Percentiles rank a stretch among this genome's conserved stretches.
phyloP scores from a whole-genome alignment of 2,888 invertebrate genomes.

The Cartodere bifasciata region DNA sequence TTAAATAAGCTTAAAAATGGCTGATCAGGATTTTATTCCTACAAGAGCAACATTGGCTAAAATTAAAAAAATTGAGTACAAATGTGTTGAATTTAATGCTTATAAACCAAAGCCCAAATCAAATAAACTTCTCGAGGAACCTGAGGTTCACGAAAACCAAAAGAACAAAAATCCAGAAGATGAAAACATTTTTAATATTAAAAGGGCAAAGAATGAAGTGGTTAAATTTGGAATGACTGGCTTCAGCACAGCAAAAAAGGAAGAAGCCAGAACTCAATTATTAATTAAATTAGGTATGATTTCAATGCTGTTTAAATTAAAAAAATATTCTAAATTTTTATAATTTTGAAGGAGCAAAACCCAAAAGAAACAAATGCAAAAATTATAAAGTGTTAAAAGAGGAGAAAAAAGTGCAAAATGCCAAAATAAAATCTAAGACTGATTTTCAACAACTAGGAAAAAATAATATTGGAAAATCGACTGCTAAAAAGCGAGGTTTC shows the following conservation, averaged over 20 bases:
- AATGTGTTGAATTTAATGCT: conserved; percentile 39
- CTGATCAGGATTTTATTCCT: conserved; percentile 23
- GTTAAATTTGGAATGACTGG: conserved; percentile 75
- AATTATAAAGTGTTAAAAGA: conserved; percentile 63
- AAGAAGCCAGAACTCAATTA: conserved; percentile 64
- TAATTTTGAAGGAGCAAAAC: conserved; percentile 76
- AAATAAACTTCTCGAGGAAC: no score
- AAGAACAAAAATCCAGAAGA: conserved; percentile 15
- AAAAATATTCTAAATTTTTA: no score
- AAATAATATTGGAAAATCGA: conserved; percentile 44
- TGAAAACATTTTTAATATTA: conserved; percentile 52
- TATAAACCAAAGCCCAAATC: conserved; percentile 43
- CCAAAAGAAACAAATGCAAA: conserved; percentile 51
- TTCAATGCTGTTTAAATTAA: not conserved
- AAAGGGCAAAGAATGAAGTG: conserved; percentile 66
- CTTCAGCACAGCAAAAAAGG: conserved; percentile 54
- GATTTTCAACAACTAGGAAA: conserved; percentile 43
- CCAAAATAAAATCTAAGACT: conserved; percentile 36
- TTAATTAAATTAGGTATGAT: conserved; percentile 61
- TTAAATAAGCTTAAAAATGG: not conserved
- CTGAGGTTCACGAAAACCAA: conserved; percentile 15
- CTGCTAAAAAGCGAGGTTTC: conserved; percentile 41
- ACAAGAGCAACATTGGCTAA: conserved; percentile 41
- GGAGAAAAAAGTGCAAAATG: conserved; percentile 45
- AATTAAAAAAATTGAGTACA: conserved; percentile 35